These are phyloP conservation scores for Folsomia candida DNA, from an alignment of 2,888 invertebrate species.

Conservation along the genomic window DNA sequence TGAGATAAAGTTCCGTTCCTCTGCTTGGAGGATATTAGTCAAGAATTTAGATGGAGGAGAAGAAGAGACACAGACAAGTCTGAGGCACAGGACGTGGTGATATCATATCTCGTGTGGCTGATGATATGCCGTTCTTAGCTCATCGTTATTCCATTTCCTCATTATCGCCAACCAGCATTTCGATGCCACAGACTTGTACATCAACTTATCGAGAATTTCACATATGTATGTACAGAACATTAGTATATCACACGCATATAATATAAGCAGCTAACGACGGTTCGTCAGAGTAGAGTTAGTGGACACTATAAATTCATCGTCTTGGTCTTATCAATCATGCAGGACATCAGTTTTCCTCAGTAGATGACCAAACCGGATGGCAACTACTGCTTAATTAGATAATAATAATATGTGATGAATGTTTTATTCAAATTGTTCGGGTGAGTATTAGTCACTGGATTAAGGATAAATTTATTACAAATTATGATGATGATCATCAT, in stretches of 20 bases:
- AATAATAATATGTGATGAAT: background rate
- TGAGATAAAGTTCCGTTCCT: background rate
- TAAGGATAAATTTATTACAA: no score
- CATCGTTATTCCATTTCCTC: slow-evolving; percentile 5
- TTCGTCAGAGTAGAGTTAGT: no score
- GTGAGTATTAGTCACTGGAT: background rate
- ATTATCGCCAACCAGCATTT: background rate
- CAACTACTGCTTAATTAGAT: background rate
- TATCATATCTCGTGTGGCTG: background rate
- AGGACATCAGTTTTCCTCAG: background rate
- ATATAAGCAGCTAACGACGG: no score
- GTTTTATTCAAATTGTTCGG: background rate
- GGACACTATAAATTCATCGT: no score
- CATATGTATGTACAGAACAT: background rate
- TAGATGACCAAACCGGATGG: background rate
- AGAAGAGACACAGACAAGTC: background rate
- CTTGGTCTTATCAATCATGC: background rate
- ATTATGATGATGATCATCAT: no score
- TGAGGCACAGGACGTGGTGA: background rate
- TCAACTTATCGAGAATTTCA: background rate
- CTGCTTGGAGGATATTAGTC: background rate
- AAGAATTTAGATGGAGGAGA: background rate
- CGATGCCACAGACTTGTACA: slow-evolving; percentile 2
- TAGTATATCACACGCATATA: no score
- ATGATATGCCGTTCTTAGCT: background rate